phyloP scores from a whole-genome alignment of 2,113 vertebrate genomes.

The Ailurus styani region DNA sequence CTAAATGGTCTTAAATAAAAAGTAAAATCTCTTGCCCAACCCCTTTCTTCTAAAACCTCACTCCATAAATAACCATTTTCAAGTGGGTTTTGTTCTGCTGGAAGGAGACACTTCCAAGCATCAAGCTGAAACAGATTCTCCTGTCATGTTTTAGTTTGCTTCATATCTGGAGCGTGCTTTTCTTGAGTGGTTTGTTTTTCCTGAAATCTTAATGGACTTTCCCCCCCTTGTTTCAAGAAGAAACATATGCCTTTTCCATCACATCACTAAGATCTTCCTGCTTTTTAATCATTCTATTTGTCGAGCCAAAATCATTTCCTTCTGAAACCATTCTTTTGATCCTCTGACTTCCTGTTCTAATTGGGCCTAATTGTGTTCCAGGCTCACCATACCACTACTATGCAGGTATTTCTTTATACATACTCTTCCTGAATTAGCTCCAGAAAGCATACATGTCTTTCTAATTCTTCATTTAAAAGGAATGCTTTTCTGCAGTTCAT shows the following conservation, averaged over 20 bases:
- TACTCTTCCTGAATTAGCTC: neutral
- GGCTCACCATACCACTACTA: neutral
- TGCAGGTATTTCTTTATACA: neutral
- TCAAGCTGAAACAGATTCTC: slow-evolving; percentile 4
- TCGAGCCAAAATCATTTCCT: neutral
- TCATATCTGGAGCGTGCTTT: neutral
- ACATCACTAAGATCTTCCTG: neutral
- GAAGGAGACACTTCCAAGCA: neutral
- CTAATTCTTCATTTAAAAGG: neutral
- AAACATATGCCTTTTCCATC: slow-evolving; percentile 19
- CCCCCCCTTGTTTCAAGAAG: slow-evolving; percentile 22
- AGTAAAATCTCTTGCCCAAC: neutral
- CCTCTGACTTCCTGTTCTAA: neutral
- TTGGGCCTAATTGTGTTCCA: neutral
- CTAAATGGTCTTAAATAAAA: neutral
- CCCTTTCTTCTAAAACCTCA: neutral
- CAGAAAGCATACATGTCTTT: neutral
- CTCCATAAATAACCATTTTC: neutral
- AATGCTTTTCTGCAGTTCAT: neutral
- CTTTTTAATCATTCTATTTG: neutral
- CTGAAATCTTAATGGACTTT: neutral
- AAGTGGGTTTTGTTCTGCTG: neutral
- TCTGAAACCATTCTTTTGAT: neutral
- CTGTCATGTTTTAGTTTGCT: no score
- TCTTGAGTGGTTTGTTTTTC: neutral